A percentile compares a stretch with the other conserved stretches of the same genome.
These are phyloP conservation scores for Brachymystax lenok DNA, from an alignment of 2,797 vertebrate genomes.

Conservation along the genomic window DNA sequence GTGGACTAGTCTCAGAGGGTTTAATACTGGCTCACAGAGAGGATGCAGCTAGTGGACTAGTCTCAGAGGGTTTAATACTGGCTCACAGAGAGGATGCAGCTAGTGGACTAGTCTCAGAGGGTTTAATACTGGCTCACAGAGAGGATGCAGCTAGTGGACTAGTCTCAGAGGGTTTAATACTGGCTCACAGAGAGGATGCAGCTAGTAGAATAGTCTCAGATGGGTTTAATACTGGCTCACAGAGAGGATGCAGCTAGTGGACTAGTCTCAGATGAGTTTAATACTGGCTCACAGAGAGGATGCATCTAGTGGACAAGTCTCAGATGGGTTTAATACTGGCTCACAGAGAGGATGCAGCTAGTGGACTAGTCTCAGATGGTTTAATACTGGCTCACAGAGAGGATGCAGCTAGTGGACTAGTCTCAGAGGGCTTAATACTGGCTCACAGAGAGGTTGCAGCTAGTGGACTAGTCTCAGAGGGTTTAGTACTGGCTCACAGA, in stretches of 20 bases:
- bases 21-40: background rate
- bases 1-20: slow-evolving; percentile 16
- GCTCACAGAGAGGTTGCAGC: background rate
- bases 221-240: background rate
- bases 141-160: background rate
- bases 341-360: background rate
- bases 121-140: background rate
- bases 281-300: background rate
- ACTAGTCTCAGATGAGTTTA: slow-evolving; percentile 18
- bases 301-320: too few species aligned
- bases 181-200: background rate
- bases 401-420: background rate
- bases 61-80: slow-evolving; percentile 14
- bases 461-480: slow-evolving; percentile 13
- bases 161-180: slow-evolving; percentile 12
- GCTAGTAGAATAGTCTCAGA: slow-evolving; percentile 9
- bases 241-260: background rate
- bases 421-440: slow-evolving; percentile 10
- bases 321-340: background rate
- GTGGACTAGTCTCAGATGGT: slow-evolving; percentile 17
- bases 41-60: too few species aligned
- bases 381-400: background rate
- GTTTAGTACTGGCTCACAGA: background rate
- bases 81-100: background rate
- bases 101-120: slow-evolving; percentile 18